Percentiles rank a stretch among this genome's conserved stretches.
phyloP scores from a whole-genome alignment of 2,888 invertebrate genomes.

The Thysanoteuthis rhombus region DNA sequence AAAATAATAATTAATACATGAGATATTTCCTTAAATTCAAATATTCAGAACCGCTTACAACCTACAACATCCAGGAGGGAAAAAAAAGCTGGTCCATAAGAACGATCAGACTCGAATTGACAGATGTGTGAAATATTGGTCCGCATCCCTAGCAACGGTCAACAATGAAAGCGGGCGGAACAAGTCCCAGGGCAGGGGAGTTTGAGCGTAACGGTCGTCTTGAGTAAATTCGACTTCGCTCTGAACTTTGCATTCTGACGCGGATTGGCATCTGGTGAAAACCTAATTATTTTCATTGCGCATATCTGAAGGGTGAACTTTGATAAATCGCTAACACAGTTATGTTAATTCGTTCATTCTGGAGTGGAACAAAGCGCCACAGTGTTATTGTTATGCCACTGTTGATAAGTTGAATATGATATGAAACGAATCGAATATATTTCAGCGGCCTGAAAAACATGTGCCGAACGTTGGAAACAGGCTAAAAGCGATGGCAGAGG shows the following conservation, averaged over 20 bases:
- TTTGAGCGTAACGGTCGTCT: neutral
- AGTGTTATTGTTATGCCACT: neutral
- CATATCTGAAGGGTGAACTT: conserved; percentile 12
- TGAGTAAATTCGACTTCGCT: neutral
- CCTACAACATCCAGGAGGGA: neutral
- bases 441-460: neutral
- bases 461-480: neutral
- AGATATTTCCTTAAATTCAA: neutral
- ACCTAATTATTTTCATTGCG: conserved; percentile 12
- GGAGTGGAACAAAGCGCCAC: neutral
- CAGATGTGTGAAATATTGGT: neutral
- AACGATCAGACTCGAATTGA: neutral
- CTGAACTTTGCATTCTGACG: neutral
- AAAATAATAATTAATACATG: neutral
- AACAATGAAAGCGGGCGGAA: neutral
- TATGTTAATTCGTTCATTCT: neutral
- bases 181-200: neutral
- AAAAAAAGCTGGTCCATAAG: neutral
- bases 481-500: neutral
- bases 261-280: neutral
- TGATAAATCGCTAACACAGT: conserved; percentile 12
- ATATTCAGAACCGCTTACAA: neutral
- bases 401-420: neutral
- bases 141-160: neutral
- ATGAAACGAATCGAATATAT: neutral